Evolutionary conservation across 2,888 invertebrate genomes (phyloP), one percentile per base, ranked within the genome.

Genomic region (Scaptomyza caliginosa): DNA sequence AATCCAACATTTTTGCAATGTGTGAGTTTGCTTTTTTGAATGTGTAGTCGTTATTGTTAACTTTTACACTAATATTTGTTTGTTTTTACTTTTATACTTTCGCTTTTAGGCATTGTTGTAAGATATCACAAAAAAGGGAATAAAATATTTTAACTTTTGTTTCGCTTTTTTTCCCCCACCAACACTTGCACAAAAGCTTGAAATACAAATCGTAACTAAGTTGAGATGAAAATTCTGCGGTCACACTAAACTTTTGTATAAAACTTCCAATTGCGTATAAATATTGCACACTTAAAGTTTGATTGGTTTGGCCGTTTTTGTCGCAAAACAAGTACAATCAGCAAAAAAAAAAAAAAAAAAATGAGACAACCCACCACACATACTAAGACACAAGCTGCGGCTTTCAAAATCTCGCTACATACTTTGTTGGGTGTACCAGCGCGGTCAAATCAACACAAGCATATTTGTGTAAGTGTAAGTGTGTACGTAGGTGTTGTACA

Each of bases 381-480:
- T 45, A 55, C 51, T 63, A 21, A 48, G 42, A 36, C 28, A 74
- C 63, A 17, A 59, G 48, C 59, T 55, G 75, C 82, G 77, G 64
- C 79, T 73, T 52, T 72, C 79, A 72, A 63, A 77, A 67, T 84
- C 75, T 81, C 57, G 83, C 57, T 72, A 78, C 46, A 68, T 36
- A 48, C 69, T 69, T 57, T 50, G 69, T 72, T 55, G 54, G 45
- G 13, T 66, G 73, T 51, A 43, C 60, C 67, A 66, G 54, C 77
- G 58, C 55, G 73, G 62, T 57, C 57, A 73, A 71, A 58, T 68
- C 48, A 36, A 45, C 40, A 54, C 48, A 67, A 50, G 23, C 49
- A 43, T 10, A 42, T 26, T 24, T 36, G 32, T 36, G 7, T 39
- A 21, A 6, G 16, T 38, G 16, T 11, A 28, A n/a, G n/a, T 21